Conservation (phyloP, 1,140 invertebrate species). For the Metopolophium dirhodum region DNA sequence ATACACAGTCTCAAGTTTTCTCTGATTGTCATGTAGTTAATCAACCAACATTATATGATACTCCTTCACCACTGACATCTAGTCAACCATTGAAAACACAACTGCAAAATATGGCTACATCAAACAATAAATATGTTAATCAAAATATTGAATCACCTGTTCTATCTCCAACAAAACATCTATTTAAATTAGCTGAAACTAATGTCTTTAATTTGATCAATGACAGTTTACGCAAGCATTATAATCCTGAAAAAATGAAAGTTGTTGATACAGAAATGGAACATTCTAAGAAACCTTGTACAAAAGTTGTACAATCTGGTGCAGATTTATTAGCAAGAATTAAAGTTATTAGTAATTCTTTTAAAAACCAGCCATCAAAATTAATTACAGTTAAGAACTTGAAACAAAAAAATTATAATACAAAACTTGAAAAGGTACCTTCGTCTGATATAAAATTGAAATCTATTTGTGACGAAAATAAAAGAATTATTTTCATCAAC, state of each 20-base stretch:
- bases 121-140: neutral
- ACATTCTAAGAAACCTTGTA: neutral
- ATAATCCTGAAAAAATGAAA: neutral
- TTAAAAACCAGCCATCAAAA: conserved; percentile 46
- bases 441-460: neutral
- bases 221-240: conserved; percentile 13
- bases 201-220: conserved; percentile 29
- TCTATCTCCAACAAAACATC: neutral
- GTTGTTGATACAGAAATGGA: neutral
- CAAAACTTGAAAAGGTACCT: neutral
- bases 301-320: conserved; percentile 34
- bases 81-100: neutral
- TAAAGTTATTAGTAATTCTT: conserved; percentile 50
- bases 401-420: conserved; percentile 12
- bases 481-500: conserved; percentile 31
- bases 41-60: neutral
- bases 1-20: neutral
- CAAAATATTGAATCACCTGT: neutral
- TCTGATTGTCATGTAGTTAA: neutral
- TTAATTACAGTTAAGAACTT: conserved; percentile 14
- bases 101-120: neutral
- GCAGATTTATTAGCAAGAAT: conserved; percentile 47
- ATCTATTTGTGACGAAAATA: conserved; percentile 25
- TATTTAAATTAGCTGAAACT: conserved; percentile 1
- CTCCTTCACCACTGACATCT: neutral